Percentiles rank a stretch among this genome's conserved stretches.
Conservation (phyloP, 2,113 vertebrate species). For the Eurystomus gularis region DNA sequence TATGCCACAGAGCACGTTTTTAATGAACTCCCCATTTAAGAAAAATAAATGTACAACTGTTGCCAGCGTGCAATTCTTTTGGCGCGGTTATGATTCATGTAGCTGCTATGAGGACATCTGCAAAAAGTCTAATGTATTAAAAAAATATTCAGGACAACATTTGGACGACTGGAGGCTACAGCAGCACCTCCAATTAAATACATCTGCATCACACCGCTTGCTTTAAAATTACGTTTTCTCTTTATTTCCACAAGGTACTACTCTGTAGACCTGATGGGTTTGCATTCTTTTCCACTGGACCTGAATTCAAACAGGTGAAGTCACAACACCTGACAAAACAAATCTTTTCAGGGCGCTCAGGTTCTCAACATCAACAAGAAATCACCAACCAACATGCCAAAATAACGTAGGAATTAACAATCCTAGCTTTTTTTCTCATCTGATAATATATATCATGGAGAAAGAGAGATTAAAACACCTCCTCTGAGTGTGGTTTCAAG, state of each 20-base stretch:
- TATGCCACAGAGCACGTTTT: background rate
- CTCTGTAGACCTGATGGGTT: background rate
- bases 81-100: constrained; percentile 10
- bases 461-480: background rate
- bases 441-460: background rate
- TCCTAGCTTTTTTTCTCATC: background rate
- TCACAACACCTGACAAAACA: background rate
- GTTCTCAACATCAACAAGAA: background rate
- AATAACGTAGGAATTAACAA: background rate
- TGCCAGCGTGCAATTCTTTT: background rate
- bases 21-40: background rate
- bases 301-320: background rate
- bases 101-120: background rate
- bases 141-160: constrained; percentile 16
- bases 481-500: background rate
- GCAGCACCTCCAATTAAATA: background rate
- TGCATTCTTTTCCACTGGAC: background rate
- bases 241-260: background rate
- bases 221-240: background rate
- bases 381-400: background rate
- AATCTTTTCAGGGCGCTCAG: background rate
- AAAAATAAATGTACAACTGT: background rate
- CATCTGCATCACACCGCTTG: background rate
- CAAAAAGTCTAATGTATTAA: background rate
- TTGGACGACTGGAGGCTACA: constrained; percentile 13